Evolutionary conservation across 2,888 invertebrate species (phyloP).

Genomic region (Rhagonycha fulva): DNA sequence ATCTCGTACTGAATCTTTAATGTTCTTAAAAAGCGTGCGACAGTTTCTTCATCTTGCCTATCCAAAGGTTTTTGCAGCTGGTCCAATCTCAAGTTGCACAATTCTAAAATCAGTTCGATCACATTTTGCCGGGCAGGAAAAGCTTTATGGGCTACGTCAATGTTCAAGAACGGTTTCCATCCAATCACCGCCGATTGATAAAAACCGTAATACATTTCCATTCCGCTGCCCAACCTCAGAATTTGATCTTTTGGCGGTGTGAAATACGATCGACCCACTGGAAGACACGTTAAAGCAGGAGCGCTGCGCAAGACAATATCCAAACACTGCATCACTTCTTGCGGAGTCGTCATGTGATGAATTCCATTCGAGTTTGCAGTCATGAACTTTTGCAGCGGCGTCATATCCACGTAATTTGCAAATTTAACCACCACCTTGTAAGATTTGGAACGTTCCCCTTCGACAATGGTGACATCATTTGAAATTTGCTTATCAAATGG

Average conservation of each 20-base stretch:
- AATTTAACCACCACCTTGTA: slow-evolving; percentile 61
- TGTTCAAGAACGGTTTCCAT: slow-evolving; percentile 85
- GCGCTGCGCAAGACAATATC: slow-evolving; percentile 80
- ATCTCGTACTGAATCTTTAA: slow-evolving; percentile 57
- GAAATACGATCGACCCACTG: slow-evolving; percentile 83
- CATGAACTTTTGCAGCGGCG: slow-evolving; percentile 40
- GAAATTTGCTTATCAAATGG: slow-evolving; percentile 50
- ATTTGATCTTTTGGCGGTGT: slow-evolving; percentile 52
- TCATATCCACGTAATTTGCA: slow-evolving; percentile 61
- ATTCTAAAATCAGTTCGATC: slow-evolving; percentile 52
- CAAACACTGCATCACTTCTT: slow-evolving; percentile 75
- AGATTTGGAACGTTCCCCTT: slow-evolving; percentile 32
- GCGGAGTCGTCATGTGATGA: slow-evolving; percentile 51
- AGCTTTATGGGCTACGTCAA: slow-evolving; percentile 86
- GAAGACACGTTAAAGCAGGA: slow-evolving; percentile 56
- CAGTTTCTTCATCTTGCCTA: background rate
- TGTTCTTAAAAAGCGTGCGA: slow-evolving; percentile 7
- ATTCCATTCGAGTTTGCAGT: slow-evolving; percentile 49
- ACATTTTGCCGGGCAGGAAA: slow-evolving; percentile 66
- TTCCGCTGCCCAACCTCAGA: slow-evolving; percentile 72
- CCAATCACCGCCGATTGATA: slow-evolving; percentile 92
- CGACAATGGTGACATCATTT: slow-evolving; percentile 16
- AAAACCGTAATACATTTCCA: slow-evolving; percentile 91
- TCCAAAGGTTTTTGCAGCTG: slow-evolving; percentile 34
- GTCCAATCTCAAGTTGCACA: slow-evolving; percentile 11